Evolutionary conservation across 2,113 vertebrate genomes (phyloP), one percentile per base, ranked within the genome.

Genomic region (Natator depressus): DNA sequence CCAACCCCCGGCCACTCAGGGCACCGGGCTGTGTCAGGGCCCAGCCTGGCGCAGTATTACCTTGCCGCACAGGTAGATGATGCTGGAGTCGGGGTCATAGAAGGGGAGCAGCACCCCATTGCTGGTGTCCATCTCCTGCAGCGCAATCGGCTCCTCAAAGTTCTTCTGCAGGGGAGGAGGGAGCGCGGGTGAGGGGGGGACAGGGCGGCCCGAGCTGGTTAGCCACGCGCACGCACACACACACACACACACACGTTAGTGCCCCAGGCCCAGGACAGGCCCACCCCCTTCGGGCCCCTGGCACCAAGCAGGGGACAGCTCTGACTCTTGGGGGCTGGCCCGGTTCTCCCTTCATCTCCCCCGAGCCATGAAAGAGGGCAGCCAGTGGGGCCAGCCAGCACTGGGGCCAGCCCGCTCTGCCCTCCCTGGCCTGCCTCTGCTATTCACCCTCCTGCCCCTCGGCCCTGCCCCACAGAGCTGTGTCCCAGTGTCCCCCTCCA

Each of bases 91-190:
- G 0, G 99, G 93, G 38, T 99, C 99, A 1, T 99, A 99, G 98
- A 99, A 99, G 5, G 99, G 99, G 89, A 99, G 97, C 80, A 99
- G 98, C 72, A 99, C 99, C 29, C 99, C 99, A 0, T 99, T 99
- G 98, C 99, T 99, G 1, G 99, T 99, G 98, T 99, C 99, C 98
- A 99, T 98, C 97, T 99, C 99, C 98, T 99, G 98, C 96, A 99
- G 97, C 31, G 99, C 99, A 31, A 99, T 99, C 10, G 99, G 99
- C 93, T 99, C 99, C 95, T 99, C 99, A 25, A 99, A 99, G 96
- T 99, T 99, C 59, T 99, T 99, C 99, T 99, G 96, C 3, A 1
- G 89, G 51, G 65, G 2, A 57, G 96, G 79, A 54, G 10, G 79
- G 25, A 59, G 55, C 9, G 55, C 10, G 16, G 35, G 80, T 83